Base-by-base conservation (phyloP, 2,113 vertebrate genomes). In the Galeopterus variegatus region DNA sequence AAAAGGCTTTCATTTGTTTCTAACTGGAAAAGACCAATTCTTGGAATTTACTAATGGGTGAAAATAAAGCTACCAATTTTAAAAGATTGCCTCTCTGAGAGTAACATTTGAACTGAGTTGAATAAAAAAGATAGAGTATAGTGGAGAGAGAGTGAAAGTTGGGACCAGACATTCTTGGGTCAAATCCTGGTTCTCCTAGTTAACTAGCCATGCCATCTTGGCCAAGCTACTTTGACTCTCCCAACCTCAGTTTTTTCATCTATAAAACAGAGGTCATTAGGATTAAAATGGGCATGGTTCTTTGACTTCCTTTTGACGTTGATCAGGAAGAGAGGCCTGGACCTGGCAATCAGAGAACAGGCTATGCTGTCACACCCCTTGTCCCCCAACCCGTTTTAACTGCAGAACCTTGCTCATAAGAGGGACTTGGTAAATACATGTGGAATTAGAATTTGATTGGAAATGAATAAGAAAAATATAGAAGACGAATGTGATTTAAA, bases 41-140 rank as follows among this genome's bases (percentile, higher is more conserved):
- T 92, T 4, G 33, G 11, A 54, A 65, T 88, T 85, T 69, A 36
- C 69, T 62, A 64, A 76, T 79, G 56, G 50, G 28, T 67, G 76
- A 83, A 92, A 84, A 79, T 93, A 86, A 95, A 87, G 69, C 54
- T 77, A 45, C 54, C 24, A 26, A 26, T 82, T 50, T 83, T 80
- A 64, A 81, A 94, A 36, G 28, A 67, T 50, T 13, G 19, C 17
- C 17, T 82, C 36, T 75, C 88, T 85, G 36, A 58, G 56, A 82
- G n/a, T 58, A 50, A 65, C 64, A 54, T 60, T 52, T 88, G 86
- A 83, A 31, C n/a, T 75, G 41, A 81, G 33, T 81, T 83, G 67
- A 52, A 69, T 67, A 60, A 86, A 41, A 60, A 95, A 56, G 21
- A 9, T 69, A 50, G 23, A 65, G 24, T 31, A 33, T 65, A n/a